Base-by-base conservation (phyloP, 2,113 vertebrate genomes). In the Turdus rufiventris region DNA sequence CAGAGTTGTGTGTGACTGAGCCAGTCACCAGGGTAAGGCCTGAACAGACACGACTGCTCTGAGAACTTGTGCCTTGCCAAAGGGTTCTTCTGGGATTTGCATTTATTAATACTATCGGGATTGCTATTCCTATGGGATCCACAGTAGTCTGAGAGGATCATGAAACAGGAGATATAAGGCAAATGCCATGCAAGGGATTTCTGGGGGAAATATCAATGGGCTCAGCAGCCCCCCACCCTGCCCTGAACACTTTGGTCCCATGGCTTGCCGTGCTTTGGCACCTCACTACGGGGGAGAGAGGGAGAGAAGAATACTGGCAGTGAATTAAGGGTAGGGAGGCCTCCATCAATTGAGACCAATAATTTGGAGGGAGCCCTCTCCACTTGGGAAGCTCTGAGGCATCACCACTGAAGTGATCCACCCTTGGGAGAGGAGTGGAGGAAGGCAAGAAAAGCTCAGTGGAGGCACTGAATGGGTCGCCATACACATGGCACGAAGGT, bases 201-300 rank as follows among this genome's bases (percentile, higher is more conserved):
- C 76, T 70, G 38, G 16, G 62, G 26, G 10, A 77, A 84, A 26
- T 1, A 1, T 54, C 47, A 89, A 0, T 23, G 60, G 2, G 6
- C 6, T 86, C 14, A 1, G 2, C 9, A 18, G 1, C 11, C 13
- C 20, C 20, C 3, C 23, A 12, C 8, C 19, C n/a, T 43, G 33
- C 17, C 26, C 33, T 18, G 15, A 79, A 25, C 33, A 43, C 19
- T 67, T 25, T 18, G 21, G 14, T 20, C 34, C 12, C 31, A 33
- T 14, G 54, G 62, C 38, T 88, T 71, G 8, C 36, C 31, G 36
- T 5, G 3, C 61, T 75, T 58, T 34, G 6, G 6, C 16, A 51
- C 23, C 24, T 87, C 2, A 0, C 38, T 38, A 3, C 0, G 3
- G 12, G 12, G 6, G 5, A 74, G 31, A 66, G 12, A 78, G 18